Conservation (phyloP, 2,113 vertebrate species). For the Chitala chitala region DNA sequence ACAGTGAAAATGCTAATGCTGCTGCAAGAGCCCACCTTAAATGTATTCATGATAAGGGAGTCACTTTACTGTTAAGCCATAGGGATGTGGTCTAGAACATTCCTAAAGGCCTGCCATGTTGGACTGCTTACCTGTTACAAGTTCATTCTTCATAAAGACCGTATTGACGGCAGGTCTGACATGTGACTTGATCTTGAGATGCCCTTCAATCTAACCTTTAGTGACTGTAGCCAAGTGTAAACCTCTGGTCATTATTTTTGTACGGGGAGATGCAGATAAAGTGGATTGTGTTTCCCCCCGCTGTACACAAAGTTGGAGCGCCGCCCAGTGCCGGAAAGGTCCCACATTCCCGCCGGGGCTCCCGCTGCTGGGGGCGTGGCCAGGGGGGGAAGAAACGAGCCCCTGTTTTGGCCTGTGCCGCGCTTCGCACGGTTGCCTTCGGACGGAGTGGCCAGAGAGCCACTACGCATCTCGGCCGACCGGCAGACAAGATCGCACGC, state of each 20-base stretch:
- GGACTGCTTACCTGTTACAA: conserved; percentile 55
- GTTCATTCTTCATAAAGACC: conserved; percentile 57
- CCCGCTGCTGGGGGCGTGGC: conserved; percentile 14
- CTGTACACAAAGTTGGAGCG: conserved; percentile 49
- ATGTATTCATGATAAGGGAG: background rate
- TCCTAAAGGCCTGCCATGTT: conserved; percentile 40
- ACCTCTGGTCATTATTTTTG: conserved; percentile 55
- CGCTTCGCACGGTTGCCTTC: background rate
- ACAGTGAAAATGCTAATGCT: conserved; percentile 19
- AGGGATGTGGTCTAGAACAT: conserved; percentile 34
- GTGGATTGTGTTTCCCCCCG: conserved; percentile 45
- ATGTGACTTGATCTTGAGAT: conserved; percentile 61
- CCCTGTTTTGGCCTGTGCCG: background rate
- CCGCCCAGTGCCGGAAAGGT: conserved; percentile 42
- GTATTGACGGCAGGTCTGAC: conserved; percentile 59
- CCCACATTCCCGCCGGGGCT: conserved; percentile 54
- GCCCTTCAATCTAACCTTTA: conserved; percentile 54
- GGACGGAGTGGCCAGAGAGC: background rate
- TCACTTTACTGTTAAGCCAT: conserved; percentile 24
- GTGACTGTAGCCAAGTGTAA: conserved; percentile 53
- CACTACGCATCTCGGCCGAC: background rate
- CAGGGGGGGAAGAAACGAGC: background rate
- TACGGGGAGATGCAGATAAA: conserved; percentile 48
- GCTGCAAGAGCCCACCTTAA: conserved; percentile 13
- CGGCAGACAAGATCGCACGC: background rate